These are phyloP conservation scores for Corynorhinus townsendii DNA, from an alignment of 2,113 vertebrate genomes.

Conservation along the genomic window DNA sequence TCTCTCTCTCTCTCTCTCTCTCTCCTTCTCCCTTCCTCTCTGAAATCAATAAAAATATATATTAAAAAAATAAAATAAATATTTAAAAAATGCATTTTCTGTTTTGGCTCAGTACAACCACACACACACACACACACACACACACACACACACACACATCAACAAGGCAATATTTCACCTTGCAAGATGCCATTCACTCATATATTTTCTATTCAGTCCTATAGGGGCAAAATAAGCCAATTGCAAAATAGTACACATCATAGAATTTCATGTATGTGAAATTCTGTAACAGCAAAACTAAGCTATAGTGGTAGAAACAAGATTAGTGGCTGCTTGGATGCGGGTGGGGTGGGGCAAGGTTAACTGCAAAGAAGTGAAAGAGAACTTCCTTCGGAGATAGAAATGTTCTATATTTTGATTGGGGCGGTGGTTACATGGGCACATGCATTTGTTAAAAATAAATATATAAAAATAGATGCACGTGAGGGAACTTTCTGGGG, in stretches of 20 bases:
- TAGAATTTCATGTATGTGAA: not conserved
- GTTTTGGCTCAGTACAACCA: not conserved
- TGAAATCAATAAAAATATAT: too few relatives aligned
- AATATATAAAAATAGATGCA: slow-evolving; percentile 49
- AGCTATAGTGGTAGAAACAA: not conserved
- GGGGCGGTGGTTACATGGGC: not conserved
- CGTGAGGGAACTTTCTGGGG: not conserved
- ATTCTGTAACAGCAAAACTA: not conserved
- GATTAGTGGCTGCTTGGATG: not conserved
- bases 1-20: too few relatives aligned
- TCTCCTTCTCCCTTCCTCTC: too few relatives aligned
- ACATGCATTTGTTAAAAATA: slow-evolving; percentile 47
- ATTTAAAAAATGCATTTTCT: not conserved
- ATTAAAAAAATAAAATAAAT: too few relatives aligned
- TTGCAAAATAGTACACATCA: not conserved
- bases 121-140: not conserved
- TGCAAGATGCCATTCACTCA: not conserved
- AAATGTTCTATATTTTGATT: not conserved
- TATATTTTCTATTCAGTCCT: not conserved
- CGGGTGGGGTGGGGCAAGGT: not conserved
- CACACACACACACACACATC: not conserved
- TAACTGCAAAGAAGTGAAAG: not conserved
- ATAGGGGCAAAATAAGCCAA: not conserved
- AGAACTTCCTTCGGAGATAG: not conserved
- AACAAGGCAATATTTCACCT: not conserved